Conservation (phyloP, 1,140 invertebrate species). For the Cyclina sinensis region DNA sequence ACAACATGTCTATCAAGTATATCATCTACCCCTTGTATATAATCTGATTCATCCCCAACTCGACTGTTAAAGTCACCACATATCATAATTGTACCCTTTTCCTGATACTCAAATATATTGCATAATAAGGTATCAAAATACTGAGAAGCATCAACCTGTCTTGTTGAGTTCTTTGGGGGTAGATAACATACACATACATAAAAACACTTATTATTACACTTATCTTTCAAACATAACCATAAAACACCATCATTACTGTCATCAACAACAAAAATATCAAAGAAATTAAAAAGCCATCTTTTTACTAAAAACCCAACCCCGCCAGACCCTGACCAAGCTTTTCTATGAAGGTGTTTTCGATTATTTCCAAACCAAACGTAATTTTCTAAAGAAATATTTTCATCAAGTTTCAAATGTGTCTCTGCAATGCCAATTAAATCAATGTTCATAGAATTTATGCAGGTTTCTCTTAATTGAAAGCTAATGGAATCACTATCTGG, state of each 20-base stretch:
- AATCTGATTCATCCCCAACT: slow-evolving; percentile 2
- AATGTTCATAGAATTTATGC: too few relatives aligned
- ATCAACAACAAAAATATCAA: not conserved
- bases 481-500: too few relatives aligned
- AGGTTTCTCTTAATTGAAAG: too few relatives aligned
- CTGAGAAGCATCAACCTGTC: not conserved
- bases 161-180: not conserved
- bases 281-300: not conserved
- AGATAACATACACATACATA: not conserved
- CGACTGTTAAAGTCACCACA: slow-evolving; percentile 19
- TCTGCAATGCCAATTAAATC: too few relatives aligned
- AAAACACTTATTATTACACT: not conserved
- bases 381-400: not conserved
- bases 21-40: not conserved
- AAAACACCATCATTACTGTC: not conserved
- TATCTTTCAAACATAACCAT: slow-evolving; percentile 7
- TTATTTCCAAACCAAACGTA: slow-evolving; percentile 13
- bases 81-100: not conserved
- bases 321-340: not conserved
- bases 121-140: not conserved
- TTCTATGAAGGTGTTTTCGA: not conserved
- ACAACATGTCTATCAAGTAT: not conserved
- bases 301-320: not conserved
- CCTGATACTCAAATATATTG: not conserved
- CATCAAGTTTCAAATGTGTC: too few relatives aligned